phyloP scores from a whole-genome alignment of 2,888 invertebrate genomes.

The Autographa gamma region DNA sequence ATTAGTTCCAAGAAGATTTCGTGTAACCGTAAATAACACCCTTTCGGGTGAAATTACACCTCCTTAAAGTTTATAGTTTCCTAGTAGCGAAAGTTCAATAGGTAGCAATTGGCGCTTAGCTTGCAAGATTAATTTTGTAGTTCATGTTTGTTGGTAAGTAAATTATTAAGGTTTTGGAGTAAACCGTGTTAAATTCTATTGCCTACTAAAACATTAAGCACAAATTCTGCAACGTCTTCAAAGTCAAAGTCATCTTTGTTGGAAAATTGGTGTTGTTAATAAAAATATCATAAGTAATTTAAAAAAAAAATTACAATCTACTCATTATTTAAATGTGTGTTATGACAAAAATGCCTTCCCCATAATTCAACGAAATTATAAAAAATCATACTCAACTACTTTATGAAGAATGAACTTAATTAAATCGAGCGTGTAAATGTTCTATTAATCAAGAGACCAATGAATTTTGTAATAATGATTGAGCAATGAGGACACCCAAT shows the following conservation, averaged over 20 bases:
- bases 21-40: constrained; percentile 37
- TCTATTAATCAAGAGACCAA: constrained; percentile 18
- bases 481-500: no score
- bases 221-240: neutral
- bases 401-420: neutral
- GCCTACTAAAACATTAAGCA: neutral
- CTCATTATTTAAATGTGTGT: no score
- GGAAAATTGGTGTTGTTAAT: no score
- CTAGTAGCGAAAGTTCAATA: constrained; percentile 3
- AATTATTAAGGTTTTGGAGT: neutral
- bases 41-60: constrained; percentile 34
- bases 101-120: neutral
- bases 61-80: constrained; percentile 44
- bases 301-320: no score
- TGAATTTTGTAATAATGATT: neutral
- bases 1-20: constrained; percentile 17
- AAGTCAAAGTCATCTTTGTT: neutral
- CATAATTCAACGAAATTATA: no score
- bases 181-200: neutral
- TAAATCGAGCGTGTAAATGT: constrained; percentile 7
- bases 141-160: neutral
- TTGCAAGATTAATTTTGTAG: constrained; percentile 4
- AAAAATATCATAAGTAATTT: no score
- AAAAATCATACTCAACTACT: no score
- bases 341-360: no score